Percentiles rank a stretch among this genome's conserved stretches.
Evolutionary conservation across 92 coral and sea anemone genomes (phyloP).

Genomic region (Pocillopora meandrina): DNA sequence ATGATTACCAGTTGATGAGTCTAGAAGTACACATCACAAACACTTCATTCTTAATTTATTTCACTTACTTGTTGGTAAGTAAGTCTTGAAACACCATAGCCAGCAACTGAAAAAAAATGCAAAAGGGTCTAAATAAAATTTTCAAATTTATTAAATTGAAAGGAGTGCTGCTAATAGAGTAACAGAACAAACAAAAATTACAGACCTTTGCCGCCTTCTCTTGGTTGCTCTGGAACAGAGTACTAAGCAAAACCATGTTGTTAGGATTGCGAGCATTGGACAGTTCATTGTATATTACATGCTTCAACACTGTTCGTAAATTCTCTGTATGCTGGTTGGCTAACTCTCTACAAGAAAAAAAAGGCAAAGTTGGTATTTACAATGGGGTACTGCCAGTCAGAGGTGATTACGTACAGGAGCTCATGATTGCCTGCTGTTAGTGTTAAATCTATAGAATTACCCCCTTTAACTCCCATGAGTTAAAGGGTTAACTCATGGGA

Average conservation of each 20-base stretch:
- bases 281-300: conserved; percentile 93
- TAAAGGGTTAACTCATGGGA: no score
- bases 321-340: conserved; percentile 88
- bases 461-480: no score
- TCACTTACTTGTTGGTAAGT: conserved; percentile 79
- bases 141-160: background rate
- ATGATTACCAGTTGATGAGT: no score
- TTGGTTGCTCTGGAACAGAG: conserved; percentile 82
- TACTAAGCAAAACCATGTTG: conserved; percentile 90
- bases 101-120: conserved; percentile 63
- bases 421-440: no score
- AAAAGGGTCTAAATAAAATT: background rate
- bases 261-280: conserved; percentile 94
- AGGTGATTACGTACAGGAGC: no score
- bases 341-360: conserved; percentile 62
- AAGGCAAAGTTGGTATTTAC: no score
- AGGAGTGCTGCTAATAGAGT: no score
- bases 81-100: conserved; percentile 97
- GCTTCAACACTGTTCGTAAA: conserved; percentile 86
- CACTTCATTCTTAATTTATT: no score
- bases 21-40: no score
- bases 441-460: no score
- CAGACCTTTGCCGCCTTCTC: conserved; percentile 88
- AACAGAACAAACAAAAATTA: background rate
- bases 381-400: no score